These are phyloP conservation scores for Zaprionus inermis DNA, from an alignment of 1,140 invertebrate genomes.

Conservation along the genomic window DNA sequence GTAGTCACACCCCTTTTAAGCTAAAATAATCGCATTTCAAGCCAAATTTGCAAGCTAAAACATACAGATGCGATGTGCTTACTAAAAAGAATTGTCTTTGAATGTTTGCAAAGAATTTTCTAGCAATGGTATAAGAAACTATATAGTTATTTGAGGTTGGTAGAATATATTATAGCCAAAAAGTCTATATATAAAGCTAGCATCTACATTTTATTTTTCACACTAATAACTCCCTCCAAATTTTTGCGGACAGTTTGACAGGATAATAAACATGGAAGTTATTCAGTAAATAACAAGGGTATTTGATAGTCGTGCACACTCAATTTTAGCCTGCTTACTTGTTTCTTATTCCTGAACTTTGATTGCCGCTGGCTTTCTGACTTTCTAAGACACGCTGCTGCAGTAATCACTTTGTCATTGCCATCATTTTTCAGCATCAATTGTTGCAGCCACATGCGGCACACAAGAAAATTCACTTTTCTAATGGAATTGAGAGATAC, in stretches of 20 bases:
- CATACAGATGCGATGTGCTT: not conserved
- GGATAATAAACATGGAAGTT: too few species aligned
- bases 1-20: not conserved
- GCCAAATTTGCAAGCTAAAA: not conserved
- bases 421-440: conserved; percentile 79
- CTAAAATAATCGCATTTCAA: not conserved
- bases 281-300: not conserved
- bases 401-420: conserved; percentile 81
- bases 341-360: conserved; percentile 55
- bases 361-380: conserved; percentile 62
- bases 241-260: too few species aligned
- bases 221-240: too few species aligned
- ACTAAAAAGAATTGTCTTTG: rapidly evolving
- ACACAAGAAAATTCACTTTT: conserved; percentile 72
- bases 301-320: not conserved
- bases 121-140: not conserved
- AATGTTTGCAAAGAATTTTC: not conserved
- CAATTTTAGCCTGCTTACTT: not conserved
- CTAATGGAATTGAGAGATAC: conserved; percentile 78
- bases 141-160: not conserved
- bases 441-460: conserved; percentile 60
- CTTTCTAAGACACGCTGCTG: conserved; percentile 11
- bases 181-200: too few species aligned
- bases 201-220: too few species aligned
- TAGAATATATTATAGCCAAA: too few species aligned